Evolutionary conservation across 2,113 vertebrate genomes (phyloP).

Genomic region (Sylvia atricapilla): DNA sequence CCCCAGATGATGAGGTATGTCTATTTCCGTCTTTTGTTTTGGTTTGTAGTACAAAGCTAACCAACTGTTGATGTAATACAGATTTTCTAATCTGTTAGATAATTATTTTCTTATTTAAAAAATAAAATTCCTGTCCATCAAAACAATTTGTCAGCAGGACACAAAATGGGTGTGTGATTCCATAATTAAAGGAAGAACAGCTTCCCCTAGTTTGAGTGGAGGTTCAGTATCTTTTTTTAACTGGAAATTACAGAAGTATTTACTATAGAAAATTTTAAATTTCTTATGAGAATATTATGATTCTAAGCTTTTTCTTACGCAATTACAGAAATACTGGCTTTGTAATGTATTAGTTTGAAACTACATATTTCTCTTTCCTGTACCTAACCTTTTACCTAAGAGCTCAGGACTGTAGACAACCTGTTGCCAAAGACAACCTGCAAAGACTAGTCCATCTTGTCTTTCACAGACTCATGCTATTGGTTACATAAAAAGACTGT

Average conservation of each 20-base stretch:
- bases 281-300: background rate
- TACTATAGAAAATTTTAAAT: background rate
- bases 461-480: background rate
- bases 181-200: background rate
- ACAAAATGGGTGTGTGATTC: background rate
- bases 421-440: background rate
- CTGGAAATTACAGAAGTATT: background rate
- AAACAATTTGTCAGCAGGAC: background rate
- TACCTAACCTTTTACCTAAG: background rate
- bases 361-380: background rate
- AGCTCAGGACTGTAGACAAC: background rate
- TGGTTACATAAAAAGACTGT: background rate
- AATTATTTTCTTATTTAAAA: background rate
- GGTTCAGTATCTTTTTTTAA: background rate
- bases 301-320: background rate
- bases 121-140: background rate
- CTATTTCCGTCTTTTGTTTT: background rate
- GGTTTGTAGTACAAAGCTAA: background rate
- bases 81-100: background rate
- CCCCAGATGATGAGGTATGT: slow-evolving; percentile 71
- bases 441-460: background rate
- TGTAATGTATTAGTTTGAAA: background rate
- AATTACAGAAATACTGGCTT: background rate
- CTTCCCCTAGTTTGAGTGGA: background rate
- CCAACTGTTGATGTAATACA: background rate